Conservation (phyloP, 2,888 invertebrate species). For the Ichneumoninae sp. region DNA sequence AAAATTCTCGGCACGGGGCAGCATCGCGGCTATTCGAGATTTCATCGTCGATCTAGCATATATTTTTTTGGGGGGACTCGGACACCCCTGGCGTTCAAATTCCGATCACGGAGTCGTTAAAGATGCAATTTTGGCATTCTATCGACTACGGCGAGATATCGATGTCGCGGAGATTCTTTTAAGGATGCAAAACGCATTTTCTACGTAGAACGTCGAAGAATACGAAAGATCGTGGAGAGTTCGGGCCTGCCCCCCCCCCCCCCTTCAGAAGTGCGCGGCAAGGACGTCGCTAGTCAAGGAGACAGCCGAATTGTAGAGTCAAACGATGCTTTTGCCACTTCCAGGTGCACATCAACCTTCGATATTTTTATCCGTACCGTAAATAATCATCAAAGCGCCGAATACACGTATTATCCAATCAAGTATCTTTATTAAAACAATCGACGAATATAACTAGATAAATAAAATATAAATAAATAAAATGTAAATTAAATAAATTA, state of each 20-base stretch:
- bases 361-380: neutral
- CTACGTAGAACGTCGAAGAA: constrained; percentile 57
- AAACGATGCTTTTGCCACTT: constrained; percentile 56
- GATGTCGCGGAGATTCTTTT: constrained; percentile 46
- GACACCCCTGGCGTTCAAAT: neutral
- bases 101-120: constrained; percentile 3
- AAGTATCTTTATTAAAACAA: constrained; percentile 7
- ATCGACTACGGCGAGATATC: constrained; percentile 35
- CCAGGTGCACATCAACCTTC: constrained; percentile 57
- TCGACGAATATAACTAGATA: neutral
- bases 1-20: constrained; percentile 58
- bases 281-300: constrained; percentile 53
- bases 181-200: constrained; percentile 63
- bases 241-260: constrained; percentile 34
- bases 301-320: constrained; percentile 60
- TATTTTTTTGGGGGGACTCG: constrained; percentile 9
- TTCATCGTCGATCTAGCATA: neutral
- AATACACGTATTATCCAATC: neutral
- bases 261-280: constrained; percentile 1
- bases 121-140: constrained; percentile 21
- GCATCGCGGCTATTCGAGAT: constrained; percentile 5
- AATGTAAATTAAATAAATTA: neutral
- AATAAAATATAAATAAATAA: neutral
- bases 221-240: constrained; percentile 61
- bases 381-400: neutral